These are phyloP conservation scores for Cistogaster globosa DNA, from an alignment of 2,888 invertebrate species.

Conservation along the genomic window DNA sequence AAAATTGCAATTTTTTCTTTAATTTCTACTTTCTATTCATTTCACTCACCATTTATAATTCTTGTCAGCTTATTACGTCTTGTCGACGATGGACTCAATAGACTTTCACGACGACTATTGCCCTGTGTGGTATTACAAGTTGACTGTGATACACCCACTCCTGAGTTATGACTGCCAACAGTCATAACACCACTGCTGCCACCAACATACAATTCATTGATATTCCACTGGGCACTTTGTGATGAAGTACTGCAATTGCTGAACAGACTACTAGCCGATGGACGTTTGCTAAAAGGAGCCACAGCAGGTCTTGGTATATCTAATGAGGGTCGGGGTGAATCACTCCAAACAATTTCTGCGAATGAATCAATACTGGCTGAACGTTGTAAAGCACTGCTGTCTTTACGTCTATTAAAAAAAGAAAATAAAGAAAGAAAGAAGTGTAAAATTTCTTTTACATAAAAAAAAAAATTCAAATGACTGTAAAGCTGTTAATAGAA, in stretches of 20 bases:
- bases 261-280: constrained; percentile 81
- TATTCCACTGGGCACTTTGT: constrained; percentile 79
- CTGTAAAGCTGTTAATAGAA: constrained; percentile 22
- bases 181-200: constrained; percentile 14
- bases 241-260: constrained; percentile 80
- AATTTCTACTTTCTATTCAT: constrained; percentile 1
- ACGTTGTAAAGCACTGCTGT: constrained; percentile 85
- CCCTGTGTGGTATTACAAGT: constrained; percentile 74
- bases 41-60: constrained; percentile 88
- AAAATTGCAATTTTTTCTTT: constrained; percentile 6
- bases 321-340: constrained; percentile 82
- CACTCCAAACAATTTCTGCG: constrained; percentile 88
- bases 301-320: constrained; percentile 79
- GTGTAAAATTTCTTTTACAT: neutral
- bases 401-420: constrained; percentile 77
- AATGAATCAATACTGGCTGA: constrained; percentile 92
- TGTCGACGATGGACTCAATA: constrained; percentile 90
- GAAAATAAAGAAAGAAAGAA: constrained; percentile 6
- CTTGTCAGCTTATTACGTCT: constrained; percentile 90
- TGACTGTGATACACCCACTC: constrained; percentile 54
- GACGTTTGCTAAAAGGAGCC: constrained; percentile 81
- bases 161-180: constrained; percentile 17
- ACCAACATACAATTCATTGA: constrained; percentile 76
- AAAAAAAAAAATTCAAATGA: constrained; percentile 23
- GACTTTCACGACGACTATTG: constrained; percentile 84